These are phyloP conservation scores for Podarcis cretensis DNA, from an alignment of 2,113 vertebrate genomes.

Conservation along the genomic window DNA sequence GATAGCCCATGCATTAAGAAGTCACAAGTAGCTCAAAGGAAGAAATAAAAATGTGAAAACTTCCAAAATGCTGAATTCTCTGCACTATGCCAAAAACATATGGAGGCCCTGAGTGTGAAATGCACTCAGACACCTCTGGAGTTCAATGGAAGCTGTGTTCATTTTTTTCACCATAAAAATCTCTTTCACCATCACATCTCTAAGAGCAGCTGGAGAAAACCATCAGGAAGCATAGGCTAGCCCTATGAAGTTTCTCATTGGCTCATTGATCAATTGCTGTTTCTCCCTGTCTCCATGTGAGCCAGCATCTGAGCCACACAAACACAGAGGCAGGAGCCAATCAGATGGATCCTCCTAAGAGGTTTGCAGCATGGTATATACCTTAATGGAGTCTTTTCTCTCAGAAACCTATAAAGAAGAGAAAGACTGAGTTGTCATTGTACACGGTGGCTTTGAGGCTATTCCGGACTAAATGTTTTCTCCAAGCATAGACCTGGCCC, in stretches of 20 bases:
- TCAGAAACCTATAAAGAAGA: background rate
- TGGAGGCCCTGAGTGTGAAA: background rate
- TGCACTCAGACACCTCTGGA: background rate
- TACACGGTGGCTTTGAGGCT: background rate
- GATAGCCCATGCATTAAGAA: background rate
- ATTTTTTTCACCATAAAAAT: conserved; percentile 10
- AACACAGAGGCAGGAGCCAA: conserved; percentile 32
- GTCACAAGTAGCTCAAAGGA: background rate
- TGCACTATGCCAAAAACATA: background rate
- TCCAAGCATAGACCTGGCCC: rapidly evolving
- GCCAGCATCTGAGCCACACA: conserved; percentile 22
- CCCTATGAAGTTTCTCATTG: background rate
- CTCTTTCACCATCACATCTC: rapidly evolving
- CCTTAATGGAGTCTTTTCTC: conserved; percentile 14
- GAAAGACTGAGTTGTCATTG: background rate
- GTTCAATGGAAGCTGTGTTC: background rate
- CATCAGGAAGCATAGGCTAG: background rate
- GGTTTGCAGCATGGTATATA: conserved; percentile 13
- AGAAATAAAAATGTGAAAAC: background rate
- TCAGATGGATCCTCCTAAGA: conserved; percentile 6
- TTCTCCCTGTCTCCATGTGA: conserved; percentile 21
- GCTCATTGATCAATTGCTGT: background rate
- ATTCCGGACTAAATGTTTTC: background rate
- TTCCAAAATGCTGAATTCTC: background rate
- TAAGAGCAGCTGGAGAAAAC: conserved; percentile 10